Evolutionary conservation across 2,888 invertebrate species (phyloP), one percentile per base, ranked within the genome.

Genomic region (Caenorhabditis angaria): DNA sequence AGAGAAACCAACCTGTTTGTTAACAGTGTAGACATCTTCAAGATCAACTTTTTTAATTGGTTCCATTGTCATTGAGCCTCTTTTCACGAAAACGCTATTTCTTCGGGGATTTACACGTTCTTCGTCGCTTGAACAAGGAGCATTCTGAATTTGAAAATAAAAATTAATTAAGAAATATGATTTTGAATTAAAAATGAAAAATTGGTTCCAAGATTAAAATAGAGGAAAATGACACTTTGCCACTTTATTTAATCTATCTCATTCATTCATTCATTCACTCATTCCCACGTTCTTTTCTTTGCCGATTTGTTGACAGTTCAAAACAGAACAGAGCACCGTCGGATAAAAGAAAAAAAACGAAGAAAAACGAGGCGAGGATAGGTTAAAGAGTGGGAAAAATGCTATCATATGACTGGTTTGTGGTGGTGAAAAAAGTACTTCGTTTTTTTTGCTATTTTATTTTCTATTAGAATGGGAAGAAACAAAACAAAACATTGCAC

Each of bases 11-110:
- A 85, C 85, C 77, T 85, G 83, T 55, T 84, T 84, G 64, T 80
- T 70, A 22, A 85, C 81, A 20, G 76, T 71, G 73, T 85, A 85
- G 48, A 80, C 82, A 55, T 77, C 80, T 57, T 85, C 85, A 35
- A 85, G 73, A 56, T 79, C 81, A 62, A 83, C 77, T 55, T 82
- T 84, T 65, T 81, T 82, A 55, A 85, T 80, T 2, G 81, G 81
- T 22, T 80, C 83, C 81, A 80, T 80, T 35, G 77, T 81, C 64
- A 80, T 70, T 10, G 81, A 83, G 18, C 79, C 80, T 55, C 82
- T 65, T 62, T 82, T 80, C 55, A 77, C 70, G 53, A 82, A 82
- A 10, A 79, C 63, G 65, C 78, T 76, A 68, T 78, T 81, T 56
- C 83, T 77, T 70, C 83, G 54, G 20, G 64, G 50, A 18, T 47